Evolutionary conservation across 2,888 invertebrate species (phyloP), one percentile per base, ranked within the genome.

Genomic region (Trissoscelio sp.): DNA sequence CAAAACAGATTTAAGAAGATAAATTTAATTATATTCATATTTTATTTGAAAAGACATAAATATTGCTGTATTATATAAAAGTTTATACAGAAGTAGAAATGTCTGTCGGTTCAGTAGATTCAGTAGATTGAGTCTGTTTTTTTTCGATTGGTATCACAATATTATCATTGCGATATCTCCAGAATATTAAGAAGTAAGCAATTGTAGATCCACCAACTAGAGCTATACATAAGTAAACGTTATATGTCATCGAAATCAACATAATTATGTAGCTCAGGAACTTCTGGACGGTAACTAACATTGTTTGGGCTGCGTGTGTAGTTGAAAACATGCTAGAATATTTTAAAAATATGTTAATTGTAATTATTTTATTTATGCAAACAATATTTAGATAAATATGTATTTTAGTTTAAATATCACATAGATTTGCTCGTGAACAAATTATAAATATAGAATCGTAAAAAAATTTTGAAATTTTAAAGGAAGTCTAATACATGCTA

Each of bases 201-300:
- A 92, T 74, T 1, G 92, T 93, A 12, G 93, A 92, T 1, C 94
- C 94, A n/a, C 92, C 62, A 2, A 92, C 88, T 1, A 94, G 91
- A 0, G 93, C 92, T 0, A 94, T 69, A 83, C 93, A 93, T 28
- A 94, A 90, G 92, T 93, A 94, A 31, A 92, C 92, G 85, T 94
- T 94, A 91, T 93, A 94, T 0, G 94, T 94, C 94, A 94, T 94
- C 84, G 94, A 94, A 67, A 94, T 92, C 79, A 94, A 89, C 94
- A 94, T 94, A 11, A 94, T 91, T 74, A 93, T 92, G 87, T 94
- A 94, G 69, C 93, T 92, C 57, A 94, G 85, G 22, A 93, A 88
- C 48, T 94, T 89, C 87, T 94, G 91, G 1, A 89, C 16, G 16
- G 86, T 86, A 2, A 91, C 89, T 9, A 90, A 64, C 22, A 88